Base-by-base conservation (phyloP, 2,113 vertebrate species). In the Excalfactoria chinensis region DNA sequence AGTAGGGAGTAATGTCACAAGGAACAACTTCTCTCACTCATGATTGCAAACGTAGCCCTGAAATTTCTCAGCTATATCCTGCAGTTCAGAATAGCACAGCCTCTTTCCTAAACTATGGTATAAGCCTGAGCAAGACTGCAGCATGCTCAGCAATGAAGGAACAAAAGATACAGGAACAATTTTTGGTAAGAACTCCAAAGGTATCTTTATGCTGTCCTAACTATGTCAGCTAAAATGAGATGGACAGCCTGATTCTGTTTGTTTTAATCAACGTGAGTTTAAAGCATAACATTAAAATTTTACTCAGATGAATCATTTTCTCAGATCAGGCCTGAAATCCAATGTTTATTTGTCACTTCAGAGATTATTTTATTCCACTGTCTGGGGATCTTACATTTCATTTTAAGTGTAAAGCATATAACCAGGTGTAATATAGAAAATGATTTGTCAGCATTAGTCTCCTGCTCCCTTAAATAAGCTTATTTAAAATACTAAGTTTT, bases 351-450 rank as follows among this genome's bases (percentile, higher is more conserved):
- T 88, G 20, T 93, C 71, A 79, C 20, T 49, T 85, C n/a, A 89
- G 41, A 91, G 70, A 75, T 81, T 58, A 75, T 91, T 83, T 41
- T 63, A 80, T 48, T 90, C 43, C 28, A 75, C 53, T 81, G 28
- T 78, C 96, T 64, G 44, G 58, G 44, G 53, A 76, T 78, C 53
- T 69, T 56, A 76, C 30, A 14, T 84, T 95, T 70, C 26, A 90
- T 89, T 91, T 86, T 84, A 88, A 76, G 53, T 60, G 34, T 73
- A 84, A 94, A 92, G 22, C 41, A 21, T 76, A 81, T 81, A 81
- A 64, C 28, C 56, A 81, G 22, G 13, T 81, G 32, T 77, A 90
- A 86, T 70, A 88, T 26, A 86, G 76, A 93, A 53, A 93, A 93
- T 73, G 25, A 92, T 55, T 86, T 94, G 37, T 85, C 88, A 78